Conservation (phyloP, 2,797 vertebrate species). For the Leptodactylus fallax region DNA sequence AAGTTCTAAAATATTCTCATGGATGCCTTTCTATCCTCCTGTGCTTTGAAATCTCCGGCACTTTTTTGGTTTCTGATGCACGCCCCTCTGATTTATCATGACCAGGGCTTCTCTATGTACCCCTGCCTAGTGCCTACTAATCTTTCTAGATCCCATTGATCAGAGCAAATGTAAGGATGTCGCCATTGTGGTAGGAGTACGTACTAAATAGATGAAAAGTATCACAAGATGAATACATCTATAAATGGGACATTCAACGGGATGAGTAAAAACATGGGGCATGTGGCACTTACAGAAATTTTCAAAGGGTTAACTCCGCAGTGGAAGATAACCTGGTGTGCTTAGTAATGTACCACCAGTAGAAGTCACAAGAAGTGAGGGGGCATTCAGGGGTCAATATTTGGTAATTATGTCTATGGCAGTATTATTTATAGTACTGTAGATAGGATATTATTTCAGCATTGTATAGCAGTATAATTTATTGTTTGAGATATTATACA, state of each 20-base stretch:
- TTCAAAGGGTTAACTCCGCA: background rate
- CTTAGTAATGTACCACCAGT: no score
- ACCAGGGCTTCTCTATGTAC: conserved; percentile 62
- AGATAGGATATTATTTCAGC: no score
- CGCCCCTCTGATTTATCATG: conserved; percentile 22
- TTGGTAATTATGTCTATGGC: no score
- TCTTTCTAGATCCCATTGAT: conserved; percentile 61
- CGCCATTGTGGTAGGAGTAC: no score
- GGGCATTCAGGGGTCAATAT: no score
- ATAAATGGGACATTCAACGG: conserved; percentile 9
- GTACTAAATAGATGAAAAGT: background rate
- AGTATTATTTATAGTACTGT: no score
- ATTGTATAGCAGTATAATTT: no score
- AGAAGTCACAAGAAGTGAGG: no score
- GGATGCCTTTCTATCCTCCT: conserved; percentile 58
- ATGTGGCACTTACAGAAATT: background rate
- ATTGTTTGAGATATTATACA: no score
- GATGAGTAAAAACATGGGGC: no score
- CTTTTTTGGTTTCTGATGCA: background rate
- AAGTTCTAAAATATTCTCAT: conserved; percentile 11
- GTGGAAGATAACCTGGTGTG: background rate
- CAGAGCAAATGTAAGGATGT: background rate
- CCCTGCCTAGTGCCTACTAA: conserved; percentile 65
- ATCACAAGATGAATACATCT: conserved; percentile 1
- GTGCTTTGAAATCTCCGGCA: conserved; percentile 64